Percentiles rank a stretch among this genome's conserved stretches.
Evolutionary conservation across 2,113 vertebrate species (phyloP).

Genomic region (Gila orcuttii): DNA sequence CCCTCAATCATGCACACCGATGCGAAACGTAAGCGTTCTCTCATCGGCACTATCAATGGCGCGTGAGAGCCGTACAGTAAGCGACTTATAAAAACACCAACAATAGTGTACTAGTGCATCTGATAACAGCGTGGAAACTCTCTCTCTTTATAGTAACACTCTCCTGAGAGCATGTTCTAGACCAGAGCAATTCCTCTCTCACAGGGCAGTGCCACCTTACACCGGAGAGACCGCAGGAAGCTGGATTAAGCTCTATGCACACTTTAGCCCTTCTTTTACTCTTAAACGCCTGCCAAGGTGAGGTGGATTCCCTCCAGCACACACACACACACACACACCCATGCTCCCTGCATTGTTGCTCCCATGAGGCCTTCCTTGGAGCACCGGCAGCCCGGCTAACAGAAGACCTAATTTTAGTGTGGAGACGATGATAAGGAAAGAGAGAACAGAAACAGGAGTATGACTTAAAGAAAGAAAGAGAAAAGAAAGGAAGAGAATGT

Average conservation of each 20-base stretch:
- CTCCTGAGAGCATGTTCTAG: slow-evolving; percentile 46
- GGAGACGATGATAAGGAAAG: slow-evolving; percentile 45
- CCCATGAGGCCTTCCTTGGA: slow-evolving; percentile 45
- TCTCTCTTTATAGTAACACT: not conserved
- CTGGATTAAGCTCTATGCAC: slow-evolving; percentile 51
- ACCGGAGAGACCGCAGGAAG: slow-evolving; percentile 38
- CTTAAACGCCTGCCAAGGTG: slow-evolving; percentile 47
- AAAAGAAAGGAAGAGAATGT: slow-evolving; percentile 19
- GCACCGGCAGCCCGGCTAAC: slow-evolving; percentile 48
- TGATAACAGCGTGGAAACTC: not conserved
- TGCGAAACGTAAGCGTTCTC: not conserved
- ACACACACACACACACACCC: slow-evolving; percentile 17
- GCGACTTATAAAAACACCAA: slow-evolving; percentile 2
- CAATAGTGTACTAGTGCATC: not conserved
- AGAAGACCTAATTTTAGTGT: slow-evolving; percentile 61
- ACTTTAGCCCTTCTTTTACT: slow-evolving; percentile 54
- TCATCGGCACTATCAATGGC: not conserved
- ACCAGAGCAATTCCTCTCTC: slow-evolving; percentile 31
- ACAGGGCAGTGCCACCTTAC: slow-evolving; percentile 31
- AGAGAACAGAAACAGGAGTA: slow-evolving; percentile 37
- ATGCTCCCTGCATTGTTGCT: slow-evolving; percentile 24
- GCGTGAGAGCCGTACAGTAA: not conserved
- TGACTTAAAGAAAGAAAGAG: slow-evolving; percentile 32
- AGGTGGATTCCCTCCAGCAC: slow-evolving; percentile 37
- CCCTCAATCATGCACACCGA: slow-evolving; percentile 23